Percentiles rank a stretch among this genome's conserved stretches.
Evolutionary conservation across 2,113 vertebrate genomes (phyloP).

Genomic region (Gallinago media): DNA sequence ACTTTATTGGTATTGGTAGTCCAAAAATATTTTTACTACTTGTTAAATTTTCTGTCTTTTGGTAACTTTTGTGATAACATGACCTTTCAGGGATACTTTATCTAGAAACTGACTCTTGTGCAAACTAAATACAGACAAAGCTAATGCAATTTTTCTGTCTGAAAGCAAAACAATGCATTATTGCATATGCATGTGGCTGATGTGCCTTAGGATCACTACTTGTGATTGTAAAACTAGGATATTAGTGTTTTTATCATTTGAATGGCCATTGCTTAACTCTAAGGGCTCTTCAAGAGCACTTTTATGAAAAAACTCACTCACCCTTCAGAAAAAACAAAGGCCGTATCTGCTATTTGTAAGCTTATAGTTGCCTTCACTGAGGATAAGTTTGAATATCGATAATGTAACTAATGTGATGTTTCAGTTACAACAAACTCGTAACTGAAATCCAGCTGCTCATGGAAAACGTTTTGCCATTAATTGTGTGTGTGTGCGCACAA

Average conservation of each 20-base stretch:
- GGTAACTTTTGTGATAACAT: conserved; percentile 70
- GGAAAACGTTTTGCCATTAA: conserved; percentile 51
- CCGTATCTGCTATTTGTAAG: conserved; percentile 53
- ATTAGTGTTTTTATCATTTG: conserved; percentile 16
- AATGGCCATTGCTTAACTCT: conserved; percentile 44
- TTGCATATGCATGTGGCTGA: conserved; percentile 58
- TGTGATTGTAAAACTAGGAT: conserved; percentile 62
- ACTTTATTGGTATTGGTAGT: conserved; percentile 36
- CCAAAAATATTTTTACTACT: conserved; percentile 61
- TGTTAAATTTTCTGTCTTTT: conserved; percentile 73
- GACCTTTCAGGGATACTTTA: conserved; percentile 81
- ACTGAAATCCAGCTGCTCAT: conserved; percentile 59
- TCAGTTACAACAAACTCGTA: conserved; percentile 28
- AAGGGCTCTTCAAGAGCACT: conserved; percentile 52
- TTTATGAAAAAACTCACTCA: neutral
- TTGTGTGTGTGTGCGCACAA: conserved; percentile 36
- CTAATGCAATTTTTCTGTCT: conserved; percentile 46
- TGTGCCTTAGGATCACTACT: conserved; percentile 81
- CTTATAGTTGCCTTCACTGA: neutral
- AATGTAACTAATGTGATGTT: conserved; percentile 19
- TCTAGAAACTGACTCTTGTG: conserved; percentile 59
- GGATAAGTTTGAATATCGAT: neutral
- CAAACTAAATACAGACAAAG: conserved; percentile 41
- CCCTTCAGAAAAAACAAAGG: neutral
- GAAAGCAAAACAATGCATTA: conserved; percentile 46